Base-by-base conservation (phyloP, 2,113 vertebrate genomes). In the Geococcyx californianus region DNA sequence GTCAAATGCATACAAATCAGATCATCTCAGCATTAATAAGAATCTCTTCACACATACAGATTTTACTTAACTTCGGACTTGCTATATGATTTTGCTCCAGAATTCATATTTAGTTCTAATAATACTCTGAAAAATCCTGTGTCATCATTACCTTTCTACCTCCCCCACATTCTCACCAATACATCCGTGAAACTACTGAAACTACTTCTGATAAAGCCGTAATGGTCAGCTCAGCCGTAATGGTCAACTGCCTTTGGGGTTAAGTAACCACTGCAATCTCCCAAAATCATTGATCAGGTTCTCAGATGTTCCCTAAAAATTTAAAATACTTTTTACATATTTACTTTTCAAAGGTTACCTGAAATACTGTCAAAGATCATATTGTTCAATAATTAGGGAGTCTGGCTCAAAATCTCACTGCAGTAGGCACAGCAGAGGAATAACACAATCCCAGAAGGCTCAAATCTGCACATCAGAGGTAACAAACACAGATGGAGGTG, bases 401-500 rank as follows among this genome's bases (percentile, higher is more conserved):
- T 52, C 77, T 87, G 56, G 11, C 29, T 87, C 13, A 68, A 78
- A 66, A 70, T 33, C 19, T 63, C 73, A 59, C 55, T 79, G 38
- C 13, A 18, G 5, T n/a, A 79, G 29, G 58, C 36, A 69, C 24
- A 69, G 45, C 21, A 67, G 51, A 94, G 29, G 80, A 79, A 19
- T 10, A 85, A 29, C 7, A 52, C 25, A 59, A 5, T 54, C 87
- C 83, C 93, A 73, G 68, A 91, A 75, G 64, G 31, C 52, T 89
- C 28, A 67, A 91, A 94, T 92, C 47, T 84, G 83, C 86, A 44
- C 84, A 72, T 92, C 60, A 91, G 70, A 63, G 74, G 88, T 44
- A 88, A 84, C 34, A 92, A 79, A 94, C 11, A 20, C 51, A 88
- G 80, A 90, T 80, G 85, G 72, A 92, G 68, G 79, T 94, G 72